phyloP scores from a whole-genome alignment of 2,888 invertebrate genomes.

The Dorcus hopei region DNA sequence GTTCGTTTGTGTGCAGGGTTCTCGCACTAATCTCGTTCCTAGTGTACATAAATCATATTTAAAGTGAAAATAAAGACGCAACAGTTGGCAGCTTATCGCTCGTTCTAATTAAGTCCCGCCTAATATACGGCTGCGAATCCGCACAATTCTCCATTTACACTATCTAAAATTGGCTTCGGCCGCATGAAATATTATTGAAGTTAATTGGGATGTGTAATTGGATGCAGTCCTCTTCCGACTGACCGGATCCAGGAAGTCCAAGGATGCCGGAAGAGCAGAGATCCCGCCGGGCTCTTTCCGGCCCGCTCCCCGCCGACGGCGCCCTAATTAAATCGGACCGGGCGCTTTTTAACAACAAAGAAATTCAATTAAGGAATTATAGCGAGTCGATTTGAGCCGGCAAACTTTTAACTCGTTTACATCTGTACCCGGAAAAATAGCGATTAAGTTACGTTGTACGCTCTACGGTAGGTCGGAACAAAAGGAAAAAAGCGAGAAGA shows the following conservation, averaged over 20 bases:
- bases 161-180: neutral
- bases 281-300: slow-evolving; percentile 4
- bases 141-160: too few relatives aligned
- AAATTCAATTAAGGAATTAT: slow-evolving; percentile 31
- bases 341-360: slow-evolving; percentile 26
- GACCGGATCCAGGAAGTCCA: slow-evolving; percentile 11
- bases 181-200: slow-evolving; percentile 7
- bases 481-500: slow-evolving; percentile 6
- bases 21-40: too few relatives aligned
- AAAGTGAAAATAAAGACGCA: too few relatives aligned
- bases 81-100: too few relatives aligned
- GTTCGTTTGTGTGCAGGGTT: too few relatives aligned
- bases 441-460: slow-evolving; percentile 8
- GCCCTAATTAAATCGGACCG: slow-evolving; percentile 29
- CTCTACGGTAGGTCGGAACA: slow-evolving; percentile 1
- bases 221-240: slow-evolving; percentile 3
- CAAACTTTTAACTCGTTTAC: slow-evolving; percentile 17
- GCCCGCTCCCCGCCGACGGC: slow-evolving; percentile 4
- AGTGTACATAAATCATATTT: too few relatives aligned
- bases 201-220: slow-evolving; percentile 5
- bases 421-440: slow-evolving; percentile 14
- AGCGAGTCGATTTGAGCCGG: slow-evolving; percentile 6
- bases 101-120: too few relatives aligned
- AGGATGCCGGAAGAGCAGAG: slow-evolving; percentile 1
- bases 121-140: too few relatives aligned